Conservation (phyloP, 2,888 invertebrate species). For the Drosophila kanekoi region DNA sequence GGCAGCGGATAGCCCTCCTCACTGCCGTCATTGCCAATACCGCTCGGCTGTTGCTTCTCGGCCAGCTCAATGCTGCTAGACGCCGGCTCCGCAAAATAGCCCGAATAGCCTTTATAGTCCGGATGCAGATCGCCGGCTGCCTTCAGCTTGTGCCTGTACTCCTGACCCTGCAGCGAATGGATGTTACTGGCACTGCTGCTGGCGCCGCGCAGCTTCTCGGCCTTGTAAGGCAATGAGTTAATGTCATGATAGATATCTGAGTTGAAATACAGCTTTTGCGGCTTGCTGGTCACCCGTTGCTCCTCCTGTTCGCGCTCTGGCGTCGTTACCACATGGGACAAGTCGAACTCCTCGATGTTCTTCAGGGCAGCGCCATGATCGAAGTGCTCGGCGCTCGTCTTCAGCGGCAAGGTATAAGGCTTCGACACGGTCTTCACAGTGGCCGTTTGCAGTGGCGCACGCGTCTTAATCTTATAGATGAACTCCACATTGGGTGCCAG, state of each 20-base stretch:
- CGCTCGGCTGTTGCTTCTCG: constrained; percentile 51
- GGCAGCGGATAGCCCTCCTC: constrained; percentile 83
- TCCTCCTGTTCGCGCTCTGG: constrained; percentile 61
- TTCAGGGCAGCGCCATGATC: constrained; percentile 84
- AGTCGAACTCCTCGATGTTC: constrained; percentile 83
- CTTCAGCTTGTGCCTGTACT: constrained; percentile 73
- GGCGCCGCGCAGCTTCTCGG: constrained; percentile 67
- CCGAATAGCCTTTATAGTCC: constrained; percentile 82
- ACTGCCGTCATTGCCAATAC: constrained; percentile 43
- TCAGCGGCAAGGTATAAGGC: constrained; percentile 77
- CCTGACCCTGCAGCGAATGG: constrained; percentile 40
- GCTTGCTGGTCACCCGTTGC: constrained; percentile 59
- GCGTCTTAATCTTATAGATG: constrained; percentile 84
- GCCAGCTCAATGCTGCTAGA: constrained; percentile 50
- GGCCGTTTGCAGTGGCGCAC: constrained; percentile 82
- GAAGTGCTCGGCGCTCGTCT: constrained; percentile 75
- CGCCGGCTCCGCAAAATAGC: constrained; percentile 82
- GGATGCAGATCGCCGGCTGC: constrained; percentile 49
- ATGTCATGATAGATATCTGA: constrained; percentile 85
- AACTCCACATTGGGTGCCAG: constrained; percentile 84
- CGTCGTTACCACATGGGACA: constrained; percentile 81
- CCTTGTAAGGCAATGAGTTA: constrained; percentile 83
- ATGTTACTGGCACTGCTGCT: constrained; percentile 15
- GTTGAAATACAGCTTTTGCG: constrained; percentile 83
- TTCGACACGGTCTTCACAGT: constrained; percentile 83